These are phyloP conservation scores for Thalassaphorura encarpata DNA, from an alignment of 1,140 invertebrate species.

Conservation along the genomic window DNA sequence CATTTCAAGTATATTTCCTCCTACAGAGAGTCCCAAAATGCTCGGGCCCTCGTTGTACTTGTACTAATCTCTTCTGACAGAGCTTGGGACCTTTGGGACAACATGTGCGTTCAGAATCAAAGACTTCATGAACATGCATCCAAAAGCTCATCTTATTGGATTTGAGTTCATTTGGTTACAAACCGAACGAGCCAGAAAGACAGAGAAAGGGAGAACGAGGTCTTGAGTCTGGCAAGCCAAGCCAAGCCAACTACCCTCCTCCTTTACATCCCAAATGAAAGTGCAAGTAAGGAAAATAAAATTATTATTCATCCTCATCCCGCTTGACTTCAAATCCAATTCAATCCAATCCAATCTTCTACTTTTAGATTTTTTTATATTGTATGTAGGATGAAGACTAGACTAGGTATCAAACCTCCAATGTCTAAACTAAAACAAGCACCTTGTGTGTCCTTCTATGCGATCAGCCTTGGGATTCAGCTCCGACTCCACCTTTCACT, in stretches of 20 bases:
- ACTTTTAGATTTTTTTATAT: too few relatives aligned
- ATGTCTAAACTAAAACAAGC: neutral
- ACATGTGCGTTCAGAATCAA: too few relatives aligned
- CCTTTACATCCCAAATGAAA: neutral
- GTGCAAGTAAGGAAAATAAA: constrained; percentile 5
- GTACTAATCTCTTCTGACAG: too few relatives aligned
- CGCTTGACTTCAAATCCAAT: constrained; percentile 18
- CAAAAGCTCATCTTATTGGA: constrained; percentile 22
- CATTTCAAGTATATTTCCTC: too few relatives aligned
- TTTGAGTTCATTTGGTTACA: constrained; percentile 28
- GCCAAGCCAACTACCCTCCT: neutral
- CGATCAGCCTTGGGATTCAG: neutral
- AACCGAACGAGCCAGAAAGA: neutral
- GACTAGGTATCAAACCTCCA: too few relatives aligned
- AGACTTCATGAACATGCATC: too few relatives aligned
- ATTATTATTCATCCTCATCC: constrained; percentile 23
- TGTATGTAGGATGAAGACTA: too few relatives aligned
- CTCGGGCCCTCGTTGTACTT: too few relatives aligned
- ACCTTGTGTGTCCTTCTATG: neutral
- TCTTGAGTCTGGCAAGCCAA: neutral
- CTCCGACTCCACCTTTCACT: constrained; percentile 1
- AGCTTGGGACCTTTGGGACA: too few relatives aligned
- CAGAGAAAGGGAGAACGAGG: neutral
- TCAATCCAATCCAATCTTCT: neutral
- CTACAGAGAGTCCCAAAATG: too few relatives aligned